Evolutionary conservation across 2,797 vertebrate species (phyloP), one percentile per base, ranked within the genome.

Genomic region (Carcharodon carcharias): DNA sequence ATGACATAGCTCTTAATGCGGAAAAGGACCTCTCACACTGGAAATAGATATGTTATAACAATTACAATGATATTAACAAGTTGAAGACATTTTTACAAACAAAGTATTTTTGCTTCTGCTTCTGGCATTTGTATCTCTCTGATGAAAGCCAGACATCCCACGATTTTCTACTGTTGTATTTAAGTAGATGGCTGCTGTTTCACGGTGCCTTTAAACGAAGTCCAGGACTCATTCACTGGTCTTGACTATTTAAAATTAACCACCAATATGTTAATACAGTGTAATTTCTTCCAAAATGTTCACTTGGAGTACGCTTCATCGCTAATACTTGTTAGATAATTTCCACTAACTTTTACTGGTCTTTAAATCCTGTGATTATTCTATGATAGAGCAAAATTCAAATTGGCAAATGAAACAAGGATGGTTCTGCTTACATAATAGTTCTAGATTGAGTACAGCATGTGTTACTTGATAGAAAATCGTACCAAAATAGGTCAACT

Each of bases 71-170:
- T 97, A 96, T 96, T 96, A 96, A 89, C 97, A 97, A 97, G 97
- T 97, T 97, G 95, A 93, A 95, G 96, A 97, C 96, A 97, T 94
- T 97, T 97, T 97, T 97, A 85, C 96, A 97, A 97, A 97, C 96
- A 97, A 98, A 98, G 97, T 97, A 97, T 97, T 97, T 89, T 97
- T 96, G 97, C 96, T 96, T 96, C 96, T 96, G 95, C 96, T 98
- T 97, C 97, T 97, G 96, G 97, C 96, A n/a, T 97, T 97, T 96
- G 97, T 96, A 0, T 77, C 96, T 96, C 65, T 96, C 96, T 97
- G 97, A 98, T 97, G 97, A 97, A 97, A 97, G 96, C 97, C 97
- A 98, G 98, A 97, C 97, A 95, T 96, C 82, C 77, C 96, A 54
- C 97, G 96, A 97, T 96, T 97, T 94, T 94, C 92, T 94, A 69